Conservation (phyloP, 2,113 vertebrate species). For the Bothrops jararaca region DNA sequence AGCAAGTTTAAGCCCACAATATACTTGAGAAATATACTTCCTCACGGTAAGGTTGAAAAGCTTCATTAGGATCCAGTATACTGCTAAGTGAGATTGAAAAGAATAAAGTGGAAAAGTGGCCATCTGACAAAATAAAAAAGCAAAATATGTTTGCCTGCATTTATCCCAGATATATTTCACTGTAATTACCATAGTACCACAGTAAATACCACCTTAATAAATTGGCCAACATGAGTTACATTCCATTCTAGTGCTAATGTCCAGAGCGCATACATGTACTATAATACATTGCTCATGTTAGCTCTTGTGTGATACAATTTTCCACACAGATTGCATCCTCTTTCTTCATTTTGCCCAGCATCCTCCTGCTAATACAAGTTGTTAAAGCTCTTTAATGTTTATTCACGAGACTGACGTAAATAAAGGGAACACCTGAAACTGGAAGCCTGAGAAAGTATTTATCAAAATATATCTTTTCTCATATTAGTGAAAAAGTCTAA, state of each 20-base stretch:
- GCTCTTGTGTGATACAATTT: not conserved
- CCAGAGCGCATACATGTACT: not conserved
- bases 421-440: not conserved
- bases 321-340: not conserved
- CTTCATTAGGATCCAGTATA: conserved; percentile 60
- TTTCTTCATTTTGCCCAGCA: not conserved
- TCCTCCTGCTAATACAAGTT: not conserved
- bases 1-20: conserved; percentile 39
- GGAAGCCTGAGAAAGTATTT: not conserved
- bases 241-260: not conserved
- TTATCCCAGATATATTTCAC: not conserved
- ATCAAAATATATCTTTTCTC: not conserved
- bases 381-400: not conserved
- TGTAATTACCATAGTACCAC: not conserved
- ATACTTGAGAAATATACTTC: conserved; percentile 52
- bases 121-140: not conserved
- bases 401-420: not conserved
- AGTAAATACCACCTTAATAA: not conserved
- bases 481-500: not conserved
- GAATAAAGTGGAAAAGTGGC: not conserved
- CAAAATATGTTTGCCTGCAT: not conserved
- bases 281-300: not conserved
- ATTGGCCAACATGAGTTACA: not conserved
- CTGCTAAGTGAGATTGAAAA: not conserved
- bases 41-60: conserved; percentile 33